A percentile compares a stretch with the other conserved stretches of the same genome.
These are phyloP conservation scores for Lampropteryx suffumata DNA, from an alignment of 2,888 invertebrate genomes.

Conservation along the genomic window DNA sequence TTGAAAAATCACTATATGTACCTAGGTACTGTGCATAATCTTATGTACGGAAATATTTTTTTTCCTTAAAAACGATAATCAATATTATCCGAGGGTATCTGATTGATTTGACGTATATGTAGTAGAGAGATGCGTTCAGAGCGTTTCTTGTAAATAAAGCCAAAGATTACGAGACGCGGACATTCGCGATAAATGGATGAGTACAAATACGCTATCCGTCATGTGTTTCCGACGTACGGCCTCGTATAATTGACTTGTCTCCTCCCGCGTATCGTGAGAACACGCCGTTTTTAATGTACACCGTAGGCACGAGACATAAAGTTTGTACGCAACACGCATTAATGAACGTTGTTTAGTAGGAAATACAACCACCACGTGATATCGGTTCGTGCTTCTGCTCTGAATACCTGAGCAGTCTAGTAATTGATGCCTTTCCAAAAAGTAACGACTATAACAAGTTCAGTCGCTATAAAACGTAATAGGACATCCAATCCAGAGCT, in stretches of 20 bases:
- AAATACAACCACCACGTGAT: constrained; percentile 27
- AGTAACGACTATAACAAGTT: constrained; percentile 14
- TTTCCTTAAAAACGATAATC: no score
- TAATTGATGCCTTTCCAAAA: constrained; percentile 25
- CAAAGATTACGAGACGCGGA: constrained; percentile 44
- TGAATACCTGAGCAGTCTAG: constrained; percentile 26
- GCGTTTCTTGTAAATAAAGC: no score
- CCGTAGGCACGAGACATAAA: constrained; percentile 22
- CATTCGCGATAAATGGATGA: constrained; percentile 37
- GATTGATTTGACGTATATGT: no score
- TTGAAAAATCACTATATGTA: no score
- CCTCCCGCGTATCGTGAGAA: constrained; percentile 34
- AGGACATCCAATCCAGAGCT: constrained; percentile 32
- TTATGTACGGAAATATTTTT: no score
- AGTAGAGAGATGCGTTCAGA: no score
- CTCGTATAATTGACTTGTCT: constrained; percentile 63
- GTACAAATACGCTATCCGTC: constrained; percentile 61
- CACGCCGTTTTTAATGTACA: constrained; percentile 25
- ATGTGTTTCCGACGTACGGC: constrained; percentile 56
- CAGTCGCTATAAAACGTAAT: constrained; percentile 23
- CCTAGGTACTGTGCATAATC: no score
- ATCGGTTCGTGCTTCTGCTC: constrained; percentile 19
- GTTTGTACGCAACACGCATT: constrained; percentile 24
- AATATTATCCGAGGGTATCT: no score
- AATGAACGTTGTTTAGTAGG: constrained; percentile 23